phyloP scores from a whole-genome alignment of 2,888 invertebrate genomes.

The Meta bourneti region DNA sequence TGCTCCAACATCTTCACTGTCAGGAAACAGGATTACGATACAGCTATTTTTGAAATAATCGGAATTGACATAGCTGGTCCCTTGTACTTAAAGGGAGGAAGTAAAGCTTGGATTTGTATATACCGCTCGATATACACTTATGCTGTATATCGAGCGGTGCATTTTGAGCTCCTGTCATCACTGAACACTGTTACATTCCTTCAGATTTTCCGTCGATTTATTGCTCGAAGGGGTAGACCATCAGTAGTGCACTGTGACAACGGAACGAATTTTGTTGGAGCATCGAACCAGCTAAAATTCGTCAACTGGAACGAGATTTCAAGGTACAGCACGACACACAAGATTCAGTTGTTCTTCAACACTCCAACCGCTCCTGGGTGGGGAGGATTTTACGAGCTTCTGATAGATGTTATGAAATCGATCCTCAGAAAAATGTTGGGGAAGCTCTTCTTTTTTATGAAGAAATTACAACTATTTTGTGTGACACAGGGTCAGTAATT shows the following conservation, averaged over 20 bases:
- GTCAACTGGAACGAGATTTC: background rate
- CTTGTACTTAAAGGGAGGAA: background rate
- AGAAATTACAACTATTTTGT: background rate
- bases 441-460: background rate
- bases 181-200: background rate
- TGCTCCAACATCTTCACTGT: background rate
- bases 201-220: background rate
- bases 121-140: no score
- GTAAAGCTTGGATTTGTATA: conserved; percentile 8
- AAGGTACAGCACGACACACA: background rate
- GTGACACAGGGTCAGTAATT: no score
- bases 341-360: background rate
- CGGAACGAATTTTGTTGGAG: background rate
- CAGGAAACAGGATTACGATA: background rate
- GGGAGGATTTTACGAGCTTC: background rate
- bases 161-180: background rate
- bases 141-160: background rate
- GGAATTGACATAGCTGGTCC: background rate
- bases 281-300: background rate
- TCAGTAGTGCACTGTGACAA: no score
- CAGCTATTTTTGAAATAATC: background rate
- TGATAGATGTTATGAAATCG: background rate
- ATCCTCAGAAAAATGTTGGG: background rate
- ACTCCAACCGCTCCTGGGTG: background rate
- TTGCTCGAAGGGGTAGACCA: background rate